Evolutionary conservation across 2,113 vertebrate genomes (phyloP), one percentile per base, ranked within the genome.

Genomic region (Amphilophus citrinellus): DNA sequence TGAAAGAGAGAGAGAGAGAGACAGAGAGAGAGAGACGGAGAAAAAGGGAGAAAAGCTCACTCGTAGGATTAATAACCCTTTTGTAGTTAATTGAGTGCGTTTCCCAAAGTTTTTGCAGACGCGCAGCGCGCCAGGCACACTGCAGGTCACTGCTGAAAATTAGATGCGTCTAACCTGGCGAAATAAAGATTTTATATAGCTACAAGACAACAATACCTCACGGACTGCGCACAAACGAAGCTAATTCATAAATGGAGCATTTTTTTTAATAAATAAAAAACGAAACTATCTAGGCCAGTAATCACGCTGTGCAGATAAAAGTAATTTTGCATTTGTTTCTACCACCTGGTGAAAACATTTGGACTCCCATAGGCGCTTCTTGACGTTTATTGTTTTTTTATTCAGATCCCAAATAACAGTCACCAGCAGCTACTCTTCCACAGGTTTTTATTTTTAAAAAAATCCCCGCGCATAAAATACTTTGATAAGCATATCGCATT

Each of bases 31-130:
- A 62, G 27, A 59, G 17, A n/a, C 10, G 9, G 30, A 27, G 59
- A 76, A 7, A 37, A 37, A 37, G 37, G 37, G 7, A 37, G 37
- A 73, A 83, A 82, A 60, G 78, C 78, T 71, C 61, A 59, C 87
- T 87, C 76, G 15, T 82, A 85, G 88, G 88, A 93, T 90, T 91
- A 89, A 88, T 92, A 88, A 91, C 84, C 78, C 82, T 77, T 87
- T 90, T 89, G 90, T 88, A 62, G 78, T 87, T 62, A 79, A 82
- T 80, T 86, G 30, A 80, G 14, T 66, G 78, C 60, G 84, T 90
- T 89, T 60, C 5, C 53, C 6, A 87, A 89, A 88, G 84, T 88
- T 89, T 82, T 77, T 76, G 63, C 58, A 79, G 78, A 78, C 73
- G 1, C 24, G 53, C 44, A 7, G 32, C 75, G 15, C 79, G 79